Evolutionary conservation across 2,888 invertebrate genomes (phyloP).

Genomic region (Cordylochernes scorpioides): DNA sequence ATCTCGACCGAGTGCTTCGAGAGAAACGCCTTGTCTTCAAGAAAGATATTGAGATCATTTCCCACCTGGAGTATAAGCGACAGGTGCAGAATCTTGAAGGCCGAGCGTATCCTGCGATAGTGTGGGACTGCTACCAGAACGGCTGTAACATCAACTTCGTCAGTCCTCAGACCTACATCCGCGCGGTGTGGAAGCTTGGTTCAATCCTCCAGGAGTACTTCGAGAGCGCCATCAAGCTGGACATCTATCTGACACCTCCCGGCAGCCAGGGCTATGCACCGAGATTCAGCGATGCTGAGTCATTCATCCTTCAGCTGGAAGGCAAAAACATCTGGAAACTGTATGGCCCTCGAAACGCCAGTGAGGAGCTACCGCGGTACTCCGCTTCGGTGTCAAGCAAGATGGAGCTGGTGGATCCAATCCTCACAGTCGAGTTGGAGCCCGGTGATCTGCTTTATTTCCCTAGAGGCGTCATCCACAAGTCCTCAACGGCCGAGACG

Average conservation of each 20-base stretch:
- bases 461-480: constrained; percentile 27
- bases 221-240: constrained; percentile 50
- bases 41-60: constrained; percentile 71
- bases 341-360: constrained; percentile 39
- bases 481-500: constrained; percentile 20
- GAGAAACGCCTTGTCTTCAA: constrained; percentile 40
- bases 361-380: not conserved
- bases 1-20: constrained; percentile 44
- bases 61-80: constrained; percentile 45
- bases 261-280: constrained; percentile 93
- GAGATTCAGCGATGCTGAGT: constrained; percentile 94
- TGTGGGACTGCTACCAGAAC: constrained; percentile 64
- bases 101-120: constrained; percentile 40
- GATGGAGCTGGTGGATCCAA: constrained; percentile 29
- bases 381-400: constrained; percentile 24
- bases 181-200: constrained; percentile 28
- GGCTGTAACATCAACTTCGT: constrained; percentile 67
- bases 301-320: constrained; percentile 82
- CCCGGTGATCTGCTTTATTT: constrained; percentile 27
- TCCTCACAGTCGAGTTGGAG: constrained; percentile 21
- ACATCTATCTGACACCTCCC: constrained; percentile 63
- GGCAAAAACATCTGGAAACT: constrained; percentile 81
- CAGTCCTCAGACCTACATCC: constrained; percentile 62
- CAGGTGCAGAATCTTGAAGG: constrained; percentile 58
- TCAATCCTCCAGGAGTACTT: constrained; percentile 52